Evolutionary conservation across 2,888 invertebrate genomes (phyloP).

Genomic region (Pollenia angustigena): DNA sequence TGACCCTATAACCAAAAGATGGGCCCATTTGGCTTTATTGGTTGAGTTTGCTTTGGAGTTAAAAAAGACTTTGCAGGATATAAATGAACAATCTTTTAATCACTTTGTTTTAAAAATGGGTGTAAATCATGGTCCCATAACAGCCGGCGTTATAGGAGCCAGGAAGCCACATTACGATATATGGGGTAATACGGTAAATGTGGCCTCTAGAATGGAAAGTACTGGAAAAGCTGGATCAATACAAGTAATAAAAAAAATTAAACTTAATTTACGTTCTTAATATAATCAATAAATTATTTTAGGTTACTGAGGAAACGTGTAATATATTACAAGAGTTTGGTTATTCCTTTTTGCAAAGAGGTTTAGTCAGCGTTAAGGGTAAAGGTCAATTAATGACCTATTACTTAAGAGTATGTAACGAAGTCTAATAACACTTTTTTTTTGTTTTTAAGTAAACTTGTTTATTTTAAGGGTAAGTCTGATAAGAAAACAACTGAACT

Average conservation of each 20-base stretch:
- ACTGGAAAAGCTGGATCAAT: slow-evolving; percentile 97
- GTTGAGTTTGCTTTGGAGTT: slow-evolving; percentile 96
- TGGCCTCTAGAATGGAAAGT: slow-evolving; percentile 98
- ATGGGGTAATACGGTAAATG: slow-evolving; percentile 98
- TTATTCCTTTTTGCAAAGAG: slow-evolving; percentile 96
- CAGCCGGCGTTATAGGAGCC: slow-evolving; percentile 97
- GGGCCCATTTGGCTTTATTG: slow-evolving; percentile 93
- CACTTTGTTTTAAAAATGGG: slow-evolving; percentile 97
- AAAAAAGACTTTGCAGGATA: slow-evolving; percentile 94
- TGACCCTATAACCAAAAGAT: slow-evolving; percentile 89
- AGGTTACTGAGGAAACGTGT: slow-evolving; percentile 98
- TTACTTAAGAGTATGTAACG: slow-evolving; percentile 88
- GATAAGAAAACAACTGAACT: slow-evolving; percentile 67
- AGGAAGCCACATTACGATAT: slow-evolving; percentile 98
- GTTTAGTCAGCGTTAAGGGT: slow-evolving; percentile 97
- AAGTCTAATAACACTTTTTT: background rate
- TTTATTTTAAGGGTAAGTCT: slow-evolving; percentile 77
- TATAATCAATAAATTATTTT: slow-evolving; percentile 31
- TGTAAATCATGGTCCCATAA: slow-evolving; percentile 97
- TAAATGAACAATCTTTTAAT: slow-evolving; percentile 97
- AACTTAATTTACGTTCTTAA: background rate
- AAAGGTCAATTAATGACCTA: slow-evolving; percentile 98
- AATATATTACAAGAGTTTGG: slow-evolving; percentile 94
- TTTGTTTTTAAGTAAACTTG: background rate
- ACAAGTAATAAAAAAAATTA: slow-evolving; percentile 87